Evolutionary conservation across 2,888 invertebrate species (phyloP).

Genomic region (Campaea margaritaria): DNA sequence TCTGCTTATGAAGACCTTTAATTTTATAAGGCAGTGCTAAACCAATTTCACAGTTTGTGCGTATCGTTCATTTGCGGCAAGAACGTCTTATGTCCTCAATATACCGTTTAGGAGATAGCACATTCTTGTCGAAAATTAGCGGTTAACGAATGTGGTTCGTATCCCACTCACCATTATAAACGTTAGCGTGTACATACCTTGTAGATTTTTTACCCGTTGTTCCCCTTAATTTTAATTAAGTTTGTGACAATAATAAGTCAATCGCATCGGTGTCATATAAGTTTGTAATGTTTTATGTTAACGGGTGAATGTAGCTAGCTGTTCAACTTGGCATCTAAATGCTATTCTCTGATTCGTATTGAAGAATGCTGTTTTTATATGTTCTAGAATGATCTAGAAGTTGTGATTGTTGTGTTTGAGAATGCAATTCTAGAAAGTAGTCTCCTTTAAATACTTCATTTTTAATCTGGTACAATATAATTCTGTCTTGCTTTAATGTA

Average conservation of each 20-base stretch:
- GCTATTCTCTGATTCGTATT: constrained; percentile 5
- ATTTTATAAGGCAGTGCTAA: constrained; percentile 10
- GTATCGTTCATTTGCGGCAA: too few relatives aligned
- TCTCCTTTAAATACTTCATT: too few relatives aligned
- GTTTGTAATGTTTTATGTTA: constrained; percentile 43
- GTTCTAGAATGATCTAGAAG: neutral
- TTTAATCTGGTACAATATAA: too few relatives aligned
- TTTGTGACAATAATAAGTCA: constrained; percentile 69
- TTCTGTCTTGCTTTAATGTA: too few relatives aligned
- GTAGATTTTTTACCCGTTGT: constrained; percentile 32
- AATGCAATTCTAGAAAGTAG: too few relatives aligned
- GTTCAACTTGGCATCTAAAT: constrained; percentile 4
- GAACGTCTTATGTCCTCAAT: too few relatives aligned
- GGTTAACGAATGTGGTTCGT: neutral
- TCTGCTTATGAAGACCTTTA: too few relatives aligned
- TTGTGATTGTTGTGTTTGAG: neutral
- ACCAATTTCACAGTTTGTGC: constrained; percentile 1
- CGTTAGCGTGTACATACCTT: constrained; percentile 57
- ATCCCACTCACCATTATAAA: neutral
- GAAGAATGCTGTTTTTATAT: constrained; percentile 15
- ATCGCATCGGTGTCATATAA: constrained; percentile 72
- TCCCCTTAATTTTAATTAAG: constrained; percentile 31
- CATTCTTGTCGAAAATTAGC: too few relatives aligned
- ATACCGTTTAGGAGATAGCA: too few relatives aligned
- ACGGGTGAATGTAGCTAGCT: constrained; percentile 4